Conservation (phyloP, 2,797 vertebrate species). For the Phrynocephalus forsythii region DNA sequence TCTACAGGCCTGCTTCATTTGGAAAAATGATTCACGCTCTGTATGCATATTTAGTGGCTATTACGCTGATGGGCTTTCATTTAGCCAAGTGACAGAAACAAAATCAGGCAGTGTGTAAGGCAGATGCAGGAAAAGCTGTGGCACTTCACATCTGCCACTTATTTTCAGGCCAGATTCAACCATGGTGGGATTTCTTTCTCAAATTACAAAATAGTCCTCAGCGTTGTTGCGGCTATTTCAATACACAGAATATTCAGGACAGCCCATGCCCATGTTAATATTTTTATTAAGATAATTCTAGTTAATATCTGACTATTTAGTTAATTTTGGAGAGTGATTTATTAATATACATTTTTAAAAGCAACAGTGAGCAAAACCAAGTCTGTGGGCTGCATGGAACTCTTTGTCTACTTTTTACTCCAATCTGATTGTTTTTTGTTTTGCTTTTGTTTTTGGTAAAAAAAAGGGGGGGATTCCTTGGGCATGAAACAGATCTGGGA, state of each 20-base stretch:
- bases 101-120: conserved; percentile 14
- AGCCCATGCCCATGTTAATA: neutral
- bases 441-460: too few species aligned
- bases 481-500: too few species aligned
- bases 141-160: conserved; percentile 10
- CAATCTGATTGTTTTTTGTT: too few species aligned
- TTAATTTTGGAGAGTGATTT: neutral
- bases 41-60: conserved; percentile 43
- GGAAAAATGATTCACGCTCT: conserved; percentile 50
- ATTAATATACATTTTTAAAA: neutral
- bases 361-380: neutral
- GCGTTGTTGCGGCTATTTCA: neutral
- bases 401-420: too few species aligned
- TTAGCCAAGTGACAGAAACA: conserved; percentile 52
- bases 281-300: conserved; percentile 4
- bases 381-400: too few species aligned
- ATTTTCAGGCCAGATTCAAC: conserved; percentile 4
- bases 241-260: neutral
- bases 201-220: neutral
- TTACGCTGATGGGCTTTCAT: conserved; percentile 40
- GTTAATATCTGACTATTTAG: neutral
- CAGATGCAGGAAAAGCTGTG: neutral
- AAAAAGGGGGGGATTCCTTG: too few species aligned
- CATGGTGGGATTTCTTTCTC: neutral
- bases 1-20: conserved; percentile 51